Conservation (phyloP, 1,140 invertebrate genomes). For the Drosophila paulistorum region DNA sequence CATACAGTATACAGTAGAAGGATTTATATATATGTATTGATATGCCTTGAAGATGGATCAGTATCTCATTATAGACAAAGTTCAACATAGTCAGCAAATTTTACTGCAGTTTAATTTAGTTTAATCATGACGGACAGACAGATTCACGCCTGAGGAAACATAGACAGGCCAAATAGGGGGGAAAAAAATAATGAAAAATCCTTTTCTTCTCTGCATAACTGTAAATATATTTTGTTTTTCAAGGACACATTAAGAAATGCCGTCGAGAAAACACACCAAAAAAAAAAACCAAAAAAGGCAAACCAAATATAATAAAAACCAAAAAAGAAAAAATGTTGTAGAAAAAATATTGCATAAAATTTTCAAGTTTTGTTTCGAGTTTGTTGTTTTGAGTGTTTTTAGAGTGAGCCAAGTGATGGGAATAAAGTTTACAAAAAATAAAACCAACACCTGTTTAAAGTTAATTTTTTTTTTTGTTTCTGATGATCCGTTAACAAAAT, state of each 20-base stretch:
- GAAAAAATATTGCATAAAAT: conserved; percentile 20
- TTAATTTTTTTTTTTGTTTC: no score
- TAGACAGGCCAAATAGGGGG: no score
- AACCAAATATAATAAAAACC: conserved; percentile 26
- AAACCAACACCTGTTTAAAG: conserved; percentile 34
- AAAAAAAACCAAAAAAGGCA: not conserved
- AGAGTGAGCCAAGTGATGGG: conserved; percentile 14
- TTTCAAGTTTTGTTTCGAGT: not conserved
- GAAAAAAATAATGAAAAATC: no score
- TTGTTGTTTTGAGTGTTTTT: not conserved
- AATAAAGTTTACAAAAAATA: conserved; percentile 27
- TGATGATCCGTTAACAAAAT: conserved; percentile 24
- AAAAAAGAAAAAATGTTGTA: conserved; percentile 4
- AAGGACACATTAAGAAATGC: not conserved
- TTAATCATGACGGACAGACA: not conserved
- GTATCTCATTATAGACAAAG: no score
- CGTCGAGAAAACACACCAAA: conserved; percentile 3
- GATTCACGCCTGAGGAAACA: no score
- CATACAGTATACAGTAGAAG: no score
- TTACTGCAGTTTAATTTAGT: no score
- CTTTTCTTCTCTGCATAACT: not conserved
- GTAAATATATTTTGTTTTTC: not conserved
- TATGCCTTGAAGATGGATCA: no score
- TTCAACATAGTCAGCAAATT: no score
- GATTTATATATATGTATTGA: no score